Evolutionary conservation across 2,113 vertebrate species (phyloP).

Genomic region (Channa argus): DNA sequence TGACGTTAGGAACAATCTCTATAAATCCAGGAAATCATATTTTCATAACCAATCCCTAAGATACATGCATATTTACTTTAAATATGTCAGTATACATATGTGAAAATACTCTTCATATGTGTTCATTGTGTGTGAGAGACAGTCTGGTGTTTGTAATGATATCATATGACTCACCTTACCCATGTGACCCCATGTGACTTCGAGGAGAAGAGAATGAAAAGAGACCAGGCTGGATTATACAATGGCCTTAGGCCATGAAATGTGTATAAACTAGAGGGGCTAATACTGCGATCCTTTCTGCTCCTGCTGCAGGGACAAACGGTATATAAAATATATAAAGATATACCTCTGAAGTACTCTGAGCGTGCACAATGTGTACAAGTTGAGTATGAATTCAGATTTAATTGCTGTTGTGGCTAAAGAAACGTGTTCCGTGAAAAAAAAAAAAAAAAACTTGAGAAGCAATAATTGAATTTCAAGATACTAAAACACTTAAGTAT

Average conservation of each 20-base stretch:
- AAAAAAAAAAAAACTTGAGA: too few species aligned
- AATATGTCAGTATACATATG: not conserved
- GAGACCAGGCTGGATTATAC: slow-evolving; percentile 20
- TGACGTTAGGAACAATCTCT: too few species aligned
- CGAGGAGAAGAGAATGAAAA: slow-evolving; percentile 23
- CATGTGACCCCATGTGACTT: slow-evolving; percentile 72
- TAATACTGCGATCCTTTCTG: slow-evolving; percentile 20
- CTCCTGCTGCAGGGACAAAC: not conserved
- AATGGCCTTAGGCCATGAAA: slow-evolving; percentile 30
- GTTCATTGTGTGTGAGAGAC: slow-evolving; percentile 8
- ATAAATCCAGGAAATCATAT: too few species aligned
- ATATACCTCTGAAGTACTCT: too few species aligned
- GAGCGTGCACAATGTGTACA: too few species aligned
- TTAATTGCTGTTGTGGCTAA: not conserved
- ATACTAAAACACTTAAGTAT: not conserved
- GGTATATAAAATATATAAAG: too few species aligned
- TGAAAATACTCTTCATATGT: not conserved
- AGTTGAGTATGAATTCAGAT: not conserved
- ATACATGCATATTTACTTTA: not conserved
- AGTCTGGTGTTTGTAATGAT: slow-evolving; percentile 22
- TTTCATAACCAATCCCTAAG: too few species aligned
- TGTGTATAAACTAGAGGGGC: slow-evolving; percentile 15
- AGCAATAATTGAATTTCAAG: too few species aligned
- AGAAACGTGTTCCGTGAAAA: not conserved
- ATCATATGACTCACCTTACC: slow-evolving; percentile 70